Percentiles rank a stretch among this genome's conserved stretches.
Conservation (phyloP, 2,888 invertebrate genomes). For the Cotesia congregata region DNA sequence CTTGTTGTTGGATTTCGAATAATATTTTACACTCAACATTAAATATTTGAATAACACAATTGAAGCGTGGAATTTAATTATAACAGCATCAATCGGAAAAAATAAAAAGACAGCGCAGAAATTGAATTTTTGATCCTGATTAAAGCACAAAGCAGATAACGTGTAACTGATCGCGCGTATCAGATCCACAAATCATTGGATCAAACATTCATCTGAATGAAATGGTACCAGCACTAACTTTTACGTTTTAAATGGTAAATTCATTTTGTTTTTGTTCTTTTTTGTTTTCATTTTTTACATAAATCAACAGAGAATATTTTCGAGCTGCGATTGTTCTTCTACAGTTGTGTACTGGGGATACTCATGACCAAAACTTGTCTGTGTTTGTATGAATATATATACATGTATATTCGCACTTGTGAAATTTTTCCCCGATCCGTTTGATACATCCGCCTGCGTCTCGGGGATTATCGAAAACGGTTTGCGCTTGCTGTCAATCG, state of each 20-base stretch:
- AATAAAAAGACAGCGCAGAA: background rate
- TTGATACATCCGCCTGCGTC: slow-evolving; percentile 26
- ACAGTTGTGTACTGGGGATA: background rate
- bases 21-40: no score
- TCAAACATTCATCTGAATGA: slow-evolving; percentile 6
- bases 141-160: background rate
- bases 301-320: background rate
- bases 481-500: slow-evolving; percentile 51
- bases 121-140: background rate
- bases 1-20: no score
- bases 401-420: slow-evolving; percentile 7
- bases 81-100: no score
- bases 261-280: background rate
- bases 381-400: background rate
- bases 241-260: background rate
- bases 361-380: background rate
- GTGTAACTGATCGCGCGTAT: background rate
- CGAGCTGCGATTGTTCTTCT: background rate
- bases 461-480: slow-evolving; percentile 36
- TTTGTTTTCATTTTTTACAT: background rate
- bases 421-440: slow-evolving; percentile 7
- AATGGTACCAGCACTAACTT: background rate
- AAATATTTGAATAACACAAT: no score
- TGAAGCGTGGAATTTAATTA: no score
- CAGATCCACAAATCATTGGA: slow-evolving; percentile 1